Percentiles rank a stretch among this genome's conserved stretches.
Conservation (phyloP, 2,888 invertebrate genomes). For the Gastracanthus pulcherrimus region DNA sequence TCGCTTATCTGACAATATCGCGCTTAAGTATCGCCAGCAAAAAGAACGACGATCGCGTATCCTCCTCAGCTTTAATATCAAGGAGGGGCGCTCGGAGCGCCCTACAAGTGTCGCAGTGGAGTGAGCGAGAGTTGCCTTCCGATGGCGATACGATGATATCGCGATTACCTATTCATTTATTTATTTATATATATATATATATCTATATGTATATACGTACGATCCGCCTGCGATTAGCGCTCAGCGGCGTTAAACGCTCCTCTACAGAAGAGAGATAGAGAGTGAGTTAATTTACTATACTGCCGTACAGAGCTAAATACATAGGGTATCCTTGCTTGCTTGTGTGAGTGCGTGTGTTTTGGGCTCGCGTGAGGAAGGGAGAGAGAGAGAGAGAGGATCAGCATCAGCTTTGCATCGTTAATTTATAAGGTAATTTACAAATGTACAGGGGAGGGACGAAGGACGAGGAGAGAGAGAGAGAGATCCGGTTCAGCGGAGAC, state of each 20-base stretch:
- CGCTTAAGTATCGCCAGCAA: too few species aligned
- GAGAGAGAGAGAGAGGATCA: background rate
- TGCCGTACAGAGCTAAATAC: constrained; percentile 67
- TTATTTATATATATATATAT: constrained; percentile 29
- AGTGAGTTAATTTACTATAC: constrained; percentile 73
- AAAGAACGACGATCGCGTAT: too few species aligned
- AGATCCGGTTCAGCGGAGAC: constrained; percentile 42
- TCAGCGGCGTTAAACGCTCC: constrained; percentile 48
- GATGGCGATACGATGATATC: background rate
- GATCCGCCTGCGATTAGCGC: constrained; percentile 61
- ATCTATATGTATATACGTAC: constrained; percentile 44
- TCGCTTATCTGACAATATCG: too few species aligned
- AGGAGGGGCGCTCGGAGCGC: too few species aligned
- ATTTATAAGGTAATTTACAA: constrained; percentile 75
- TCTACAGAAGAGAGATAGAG: constrained; percentile 38
- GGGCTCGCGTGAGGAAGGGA: constrained; percentile 49
- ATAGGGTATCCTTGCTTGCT: constrained; percentile 55
- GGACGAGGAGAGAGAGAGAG: background rate
- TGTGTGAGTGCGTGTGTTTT: too few species aligned
- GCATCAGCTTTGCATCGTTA: constrained; percentile 67
- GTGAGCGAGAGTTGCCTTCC: background rate
- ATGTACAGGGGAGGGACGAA: constrained; percentile 69
- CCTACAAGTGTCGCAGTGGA: too few species aligned
- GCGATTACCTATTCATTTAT: constrained; percentile 26
- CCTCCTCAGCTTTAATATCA: too few species aligned